These are phyloP conservation scores for Leptestheria dahalacensis DNA, from an alignment of 1,140 invertebrate species.

Conservation along the genomic window DNA sequence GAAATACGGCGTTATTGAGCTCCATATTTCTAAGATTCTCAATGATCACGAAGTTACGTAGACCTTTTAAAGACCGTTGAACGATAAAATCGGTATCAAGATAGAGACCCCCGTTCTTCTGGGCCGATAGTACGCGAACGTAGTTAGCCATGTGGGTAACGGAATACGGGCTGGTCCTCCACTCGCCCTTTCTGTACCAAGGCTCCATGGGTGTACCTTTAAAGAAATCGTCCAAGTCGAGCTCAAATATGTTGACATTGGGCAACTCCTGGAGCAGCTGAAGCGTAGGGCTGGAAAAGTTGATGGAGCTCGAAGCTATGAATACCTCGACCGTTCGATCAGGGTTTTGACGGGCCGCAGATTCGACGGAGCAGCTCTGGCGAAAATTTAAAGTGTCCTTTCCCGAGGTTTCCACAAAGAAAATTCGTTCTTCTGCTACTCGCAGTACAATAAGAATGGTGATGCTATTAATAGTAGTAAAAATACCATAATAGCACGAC, in stretches of 20 bases:
- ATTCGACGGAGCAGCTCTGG: slow-evolving; percentile 10
- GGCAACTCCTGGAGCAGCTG: no score
- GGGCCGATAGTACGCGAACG: slow-evolving; percentile 49
- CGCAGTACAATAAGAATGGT: no score
- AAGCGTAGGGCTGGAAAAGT: no score
- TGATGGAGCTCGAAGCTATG: not conserved
- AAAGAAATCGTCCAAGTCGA: slow-evolving; percentile 40
- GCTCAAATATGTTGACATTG: slow-evolving; percentile 40
- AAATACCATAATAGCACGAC: no score
- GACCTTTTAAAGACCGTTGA: slow-evolving; percentile 54
- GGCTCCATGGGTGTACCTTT: slow-evolving; percentile 41
- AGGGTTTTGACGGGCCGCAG: slow-evolving; percentile 1
- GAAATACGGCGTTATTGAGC: not conserved
- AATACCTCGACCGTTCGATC: slow-evolving; percentile 1
- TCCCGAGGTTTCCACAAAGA: slow-evolving; percentile 10
- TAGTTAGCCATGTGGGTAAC: slow-evolving; percentile 49
- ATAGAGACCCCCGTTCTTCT: slow-evolving; percentile 61
- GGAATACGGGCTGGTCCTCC: slow-evolving; percentile 37
- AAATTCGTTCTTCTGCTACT: not conserved
- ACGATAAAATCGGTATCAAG: no score
- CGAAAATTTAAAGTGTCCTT: not conserved
- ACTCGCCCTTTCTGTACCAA: slow-evolving; percentile 35
- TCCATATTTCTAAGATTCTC: not conserved
- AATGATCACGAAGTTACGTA: slow-evolving; percentile 1
- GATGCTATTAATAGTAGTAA: no score